Base-by-base conservation (phyloP, 30 jellyfish, hydroid and myxozoan species). In the Catostylus mosaicus region DNA sequence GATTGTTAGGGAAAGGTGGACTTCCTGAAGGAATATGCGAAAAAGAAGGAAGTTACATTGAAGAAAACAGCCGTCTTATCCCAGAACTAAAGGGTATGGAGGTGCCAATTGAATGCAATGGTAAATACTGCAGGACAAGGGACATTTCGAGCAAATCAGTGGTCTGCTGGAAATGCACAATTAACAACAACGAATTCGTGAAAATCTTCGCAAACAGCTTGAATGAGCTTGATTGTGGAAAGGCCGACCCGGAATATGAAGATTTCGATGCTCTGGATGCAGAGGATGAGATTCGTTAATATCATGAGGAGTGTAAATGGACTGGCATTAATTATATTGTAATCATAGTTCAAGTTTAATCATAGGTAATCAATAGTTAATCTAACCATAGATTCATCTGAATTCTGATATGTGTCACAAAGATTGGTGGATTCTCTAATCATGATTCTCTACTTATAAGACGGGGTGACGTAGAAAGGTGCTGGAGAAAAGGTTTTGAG, bases 121-220 rank as follows among this genome's bases (percentile, higher is more conserved):
- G 31, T 1, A 6, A 26, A 19, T 72, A 72, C 71, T 72, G 84
- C 84, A 27, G 84, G 57, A 14, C 84, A 72, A 72, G 33, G 29
- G 12, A 47, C 47, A 26, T 1, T 8, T 22, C 14, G 8, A 27
- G 30, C 23, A 30, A 30, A 10, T 20, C n/a, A 33, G 10, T 4
- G 6, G 27, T 46, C n/a, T 72, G 84, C 52, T 72, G 84, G 84
- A 47, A 31, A 27, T 72, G 84, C 33, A 1, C 57, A 26, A 51
- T 46, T 27, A 20, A 47, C n/a, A 31, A 19, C 1, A 29, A 72
- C 0, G 84, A 72, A 1, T 72, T 72, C 45, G 57, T 46, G 12
- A 72, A 5, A 19, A 24, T 72, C 1, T 30, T 8, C 20, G 61
- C 26, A 1, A 11, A 18, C 32, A 30, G n/a, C 5, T n/a, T 22